Evolutionary conservation across 1,140 invertebrate genomes (phyloP).

Genomic region (Heliothis subflexa): DNA sequence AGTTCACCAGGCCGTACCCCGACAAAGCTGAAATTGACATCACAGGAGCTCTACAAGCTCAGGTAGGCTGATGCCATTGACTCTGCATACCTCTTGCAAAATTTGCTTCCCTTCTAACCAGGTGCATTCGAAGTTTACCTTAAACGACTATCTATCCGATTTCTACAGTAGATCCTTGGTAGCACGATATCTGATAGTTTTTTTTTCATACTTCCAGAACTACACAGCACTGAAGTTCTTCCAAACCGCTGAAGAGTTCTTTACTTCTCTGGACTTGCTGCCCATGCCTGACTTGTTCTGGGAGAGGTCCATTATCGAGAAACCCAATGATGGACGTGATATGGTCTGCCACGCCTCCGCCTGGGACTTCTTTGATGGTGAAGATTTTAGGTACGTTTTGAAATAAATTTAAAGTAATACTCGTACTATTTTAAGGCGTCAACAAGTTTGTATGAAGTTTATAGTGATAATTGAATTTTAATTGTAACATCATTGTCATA

Average conservation of each 20-base stretch:
- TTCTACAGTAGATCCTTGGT: neutral
- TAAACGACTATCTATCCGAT: neutral
- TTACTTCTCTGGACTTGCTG: slow-evolving; percentile 83
- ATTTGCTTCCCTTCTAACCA: no score
- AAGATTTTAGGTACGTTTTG: slow-evolving; percentile 88
- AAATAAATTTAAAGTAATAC: neutral
- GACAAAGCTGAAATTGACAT: slow-evolving; percentile 91
- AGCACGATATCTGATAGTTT: neutral
- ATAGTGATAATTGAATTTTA: no score
- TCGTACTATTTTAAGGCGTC: no score
- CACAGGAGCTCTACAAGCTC: slow-evolving; percentile 89
- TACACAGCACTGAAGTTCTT: slow-evolving; percentile 85
- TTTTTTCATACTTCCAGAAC: slow-evolving; percentile 66
- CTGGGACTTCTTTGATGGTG: slow-evolving; percentile 91
- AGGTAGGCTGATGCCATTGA: no score
- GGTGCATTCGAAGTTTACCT: no score
- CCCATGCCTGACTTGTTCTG: slow-evolving; percentile 85
- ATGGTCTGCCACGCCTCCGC: slow-evolving; percentile 92
- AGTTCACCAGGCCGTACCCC: slow-evolving; percentile 91
- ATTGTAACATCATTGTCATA: no score
- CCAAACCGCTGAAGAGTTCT: slow-evolving; percentile 85
- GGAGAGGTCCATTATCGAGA: slow-evolving; percentile 87
- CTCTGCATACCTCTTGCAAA: no score
- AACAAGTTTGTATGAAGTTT: no score
- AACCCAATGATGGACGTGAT: slow-evolving; percentile 87